phyloP scores from a whole-genome alignment of 2,797 vertebrate species.

The Takifugu rubripes region DNA sequence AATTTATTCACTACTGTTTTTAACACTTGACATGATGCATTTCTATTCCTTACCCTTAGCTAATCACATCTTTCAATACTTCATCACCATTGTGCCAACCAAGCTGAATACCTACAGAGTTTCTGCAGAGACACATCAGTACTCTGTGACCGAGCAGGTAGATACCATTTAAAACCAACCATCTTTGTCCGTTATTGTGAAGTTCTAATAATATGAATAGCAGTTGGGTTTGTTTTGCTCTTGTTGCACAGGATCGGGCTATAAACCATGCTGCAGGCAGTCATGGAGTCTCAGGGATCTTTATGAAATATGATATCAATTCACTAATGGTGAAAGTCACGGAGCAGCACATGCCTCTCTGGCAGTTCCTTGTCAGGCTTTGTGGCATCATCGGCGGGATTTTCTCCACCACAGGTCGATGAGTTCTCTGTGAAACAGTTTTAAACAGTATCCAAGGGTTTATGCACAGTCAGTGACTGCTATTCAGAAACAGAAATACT shows the following conservation, averaged over 20 bases:
- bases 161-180: slow-evolving; percentile 13
- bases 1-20: background rate
- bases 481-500: background rate
- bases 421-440: slow-evolving; percentile 26
- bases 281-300: slow-evolving; percentile 96
- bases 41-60: slow-evolving; percentile 67
- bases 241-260: slow-evolving; percentile 81
- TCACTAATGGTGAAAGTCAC: slow-evolving; percentile 96
- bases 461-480: too few relatives aligned
- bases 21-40: background rate
- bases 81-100: slow-evolving; percentile 97
- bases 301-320: slow-evolving; percentile 98
- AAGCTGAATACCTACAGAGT: slow-evolving; percentile 92
- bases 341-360: slow-evolving; percentile 97
- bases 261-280: slow-evolving; percentile 97
- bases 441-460: background rate
- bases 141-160: slow-evolving; percentile 78
- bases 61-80: slow-evolving; percentile 99
- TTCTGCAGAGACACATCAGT: slow-evolving; percentile 78
- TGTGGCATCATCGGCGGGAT: slow-evolving; percentile 97
- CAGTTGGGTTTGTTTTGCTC: background rate
- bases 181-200: background rate
- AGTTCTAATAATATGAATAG: background rate
- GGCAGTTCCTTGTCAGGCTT: slow-evolving; percentile 95
- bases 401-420: slow-evolving; percentile 91